Conservation (phyloP, 1,140 invertebrate species). For the Nasonia longicornis region DNA sequence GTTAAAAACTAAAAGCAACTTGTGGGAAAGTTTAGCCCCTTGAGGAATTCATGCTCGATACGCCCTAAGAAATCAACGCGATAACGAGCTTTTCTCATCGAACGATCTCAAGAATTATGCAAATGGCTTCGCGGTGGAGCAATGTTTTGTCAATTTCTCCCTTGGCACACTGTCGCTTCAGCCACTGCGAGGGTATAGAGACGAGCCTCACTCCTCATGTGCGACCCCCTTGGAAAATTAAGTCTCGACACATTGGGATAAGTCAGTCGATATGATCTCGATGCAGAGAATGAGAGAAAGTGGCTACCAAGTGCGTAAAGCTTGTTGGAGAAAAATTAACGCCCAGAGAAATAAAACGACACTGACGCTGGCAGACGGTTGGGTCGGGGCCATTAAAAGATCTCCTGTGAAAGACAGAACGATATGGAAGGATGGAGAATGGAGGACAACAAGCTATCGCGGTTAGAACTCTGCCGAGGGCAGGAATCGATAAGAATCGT, state of each 20-base stretch:
- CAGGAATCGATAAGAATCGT: constrained; percentile 1
- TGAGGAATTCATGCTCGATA: too few species aligned
- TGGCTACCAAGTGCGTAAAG: neutral
- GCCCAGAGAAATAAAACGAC: neutral
- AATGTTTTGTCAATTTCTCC: neutral
- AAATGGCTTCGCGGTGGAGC: neutral
- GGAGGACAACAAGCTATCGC: neutral
- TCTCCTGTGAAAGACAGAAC: neutral
- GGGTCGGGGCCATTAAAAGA: neutral
- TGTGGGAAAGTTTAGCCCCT: neutral
- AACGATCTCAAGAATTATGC: neutral
- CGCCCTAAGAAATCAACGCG: too few species aligned
- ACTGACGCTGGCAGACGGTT: neutral
- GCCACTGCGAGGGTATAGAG: neutral
- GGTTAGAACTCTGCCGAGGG: neutral
- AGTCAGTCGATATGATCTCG: neutral
- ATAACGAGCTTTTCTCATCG: too few species aligned
- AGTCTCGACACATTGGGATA: neutral
- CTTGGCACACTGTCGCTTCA: neutral
- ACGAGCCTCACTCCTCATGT: neutral
- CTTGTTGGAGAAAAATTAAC: neutral
- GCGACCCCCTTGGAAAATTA: neutral
- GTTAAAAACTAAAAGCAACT: neutral
- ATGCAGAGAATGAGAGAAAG: neutral
- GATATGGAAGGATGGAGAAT: neutral